Evolutionary conservation across 2,797 vertebrate species (phyloP).

Genomic region (Paedocypris micromegethes): DNA sequence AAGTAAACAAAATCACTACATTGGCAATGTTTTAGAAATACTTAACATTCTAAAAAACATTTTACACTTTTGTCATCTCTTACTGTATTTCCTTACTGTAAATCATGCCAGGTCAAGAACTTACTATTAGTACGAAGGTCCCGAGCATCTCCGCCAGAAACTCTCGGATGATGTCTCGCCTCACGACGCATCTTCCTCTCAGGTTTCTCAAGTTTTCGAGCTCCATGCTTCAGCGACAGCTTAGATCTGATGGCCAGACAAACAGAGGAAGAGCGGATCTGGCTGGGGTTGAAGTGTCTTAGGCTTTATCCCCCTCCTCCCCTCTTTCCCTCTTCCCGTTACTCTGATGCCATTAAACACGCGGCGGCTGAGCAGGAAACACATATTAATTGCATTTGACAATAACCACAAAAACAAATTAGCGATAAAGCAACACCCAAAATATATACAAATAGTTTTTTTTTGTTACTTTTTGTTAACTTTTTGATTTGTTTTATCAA

Average conservation of each 20-base stretch:
- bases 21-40: too few relatives aligned
- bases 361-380: slow-evolving; percentile 10
- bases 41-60: too few relatives aligned
- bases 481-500: too few relatives aligned
- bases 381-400: too few relatives aligned
- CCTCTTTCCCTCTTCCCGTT: slow-evolving; percentile 59
- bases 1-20: too few relatives aligned
- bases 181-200: slow-evolving; percentile 77
- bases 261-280: slow-evolving; percentile 51
- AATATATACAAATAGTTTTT: too few relatives aligned
- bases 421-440: too few relatives aligned
- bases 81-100: not conserved
- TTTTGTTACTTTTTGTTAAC: too few relatives aligned
- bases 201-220: slow-evolving; percentile 64
- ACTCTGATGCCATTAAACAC: slow-evolving; percentile 35
- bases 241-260: slow-evolving; percentile 56
- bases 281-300: slow-evolving; percentile 38
- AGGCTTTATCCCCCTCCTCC: slow-evolving; percentile 57
- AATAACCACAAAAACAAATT: too few relatives aligned
- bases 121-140: slow-evolving; percentile 90
- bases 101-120: slow-evolving; percentile 18
- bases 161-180: slow-evolving; percentile 80
- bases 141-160: slow-evolving; percentile 89
- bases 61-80: not conserved
- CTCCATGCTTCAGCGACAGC: slow-evolving; percentile 57